Evolutionary conservation across 1,140 invertebrate species (phyloP).

Genomic region (Xylocopa sonorina): DNA sequence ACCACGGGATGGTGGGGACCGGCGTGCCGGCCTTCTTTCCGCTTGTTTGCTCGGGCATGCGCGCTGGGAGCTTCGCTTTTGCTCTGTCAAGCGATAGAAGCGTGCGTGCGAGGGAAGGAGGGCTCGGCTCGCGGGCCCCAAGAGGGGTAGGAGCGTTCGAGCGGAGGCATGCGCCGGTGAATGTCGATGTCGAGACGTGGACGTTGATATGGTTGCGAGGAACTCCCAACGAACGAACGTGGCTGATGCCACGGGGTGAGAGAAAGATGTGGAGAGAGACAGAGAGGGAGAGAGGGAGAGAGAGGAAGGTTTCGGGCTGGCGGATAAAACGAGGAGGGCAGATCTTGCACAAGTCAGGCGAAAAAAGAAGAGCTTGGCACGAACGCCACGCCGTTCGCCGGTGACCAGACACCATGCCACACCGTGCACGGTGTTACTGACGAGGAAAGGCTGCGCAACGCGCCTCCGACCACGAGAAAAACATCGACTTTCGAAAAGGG

Average conservation of each 20-base stretch:
- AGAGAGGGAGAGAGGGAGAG: not conserved
- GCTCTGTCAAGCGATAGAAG: not conserved
- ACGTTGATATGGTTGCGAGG: constrained; percentile 58
- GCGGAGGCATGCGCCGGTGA: constrained; percentile 50
- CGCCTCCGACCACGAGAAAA: constrained; percentile 24
- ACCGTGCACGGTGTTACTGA: constrained; percentile 44
- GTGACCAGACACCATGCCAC: constrained; percentile 47
- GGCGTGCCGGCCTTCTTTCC: too few species aligned
- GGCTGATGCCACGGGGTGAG: not conserved
- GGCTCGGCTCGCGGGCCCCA: constrained; percentile 5
- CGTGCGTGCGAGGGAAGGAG: constrained; percentile 32
- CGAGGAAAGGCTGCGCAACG: constrained; percentile 18
- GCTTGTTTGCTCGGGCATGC: too few species aligned
- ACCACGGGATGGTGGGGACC: too few species aligned
- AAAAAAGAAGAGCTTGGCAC: constrained; percentile 54
- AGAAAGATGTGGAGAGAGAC: not conserved
- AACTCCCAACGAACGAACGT: constrained; percentile 24
- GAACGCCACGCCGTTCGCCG: constrained; percentile 38
- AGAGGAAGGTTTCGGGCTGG: constrained; percentile 30
- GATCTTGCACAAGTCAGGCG: constrained; percentile 46
- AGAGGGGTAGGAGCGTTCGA: constrained; percentile 44
- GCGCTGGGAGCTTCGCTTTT: too few species aligned
- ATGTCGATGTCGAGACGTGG: constrained; percentile 62
- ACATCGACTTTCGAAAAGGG: constrained; percentile 36
- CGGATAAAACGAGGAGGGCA: constrained; percentile 32